phyloP scores from a whole-genome alignment of 2,888 invertebrate species.

The Deroplatys truncata region DNA sequence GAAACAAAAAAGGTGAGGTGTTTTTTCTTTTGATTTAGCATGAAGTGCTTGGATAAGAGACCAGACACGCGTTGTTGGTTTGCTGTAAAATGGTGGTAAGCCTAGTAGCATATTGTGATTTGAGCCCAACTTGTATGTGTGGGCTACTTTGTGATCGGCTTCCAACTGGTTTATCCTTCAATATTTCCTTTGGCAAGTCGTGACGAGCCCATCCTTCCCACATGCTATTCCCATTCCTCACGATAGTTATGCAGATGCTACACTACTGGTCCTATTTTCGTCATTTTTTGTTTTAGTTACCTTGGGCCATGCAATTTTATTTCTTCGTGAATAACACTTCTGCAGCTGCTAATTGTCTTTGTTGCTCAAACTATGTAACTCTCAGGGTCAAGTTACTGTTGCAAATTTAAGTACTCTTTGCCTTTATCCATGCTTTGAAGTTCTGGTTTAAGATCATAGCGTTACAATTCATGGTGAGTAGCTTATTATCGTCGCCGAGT shows the following conservation, averaged over 20 bases:
- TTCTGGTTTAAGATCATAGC: too few species aligned
- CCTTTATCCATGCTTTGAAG: too few species aligned
- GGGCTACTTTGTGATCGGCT: not conserved
- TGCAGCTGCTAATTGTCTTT: not conserved
- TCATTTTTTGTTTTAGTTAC: not conserved
- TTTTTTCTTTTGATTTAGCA: too few species aligned
- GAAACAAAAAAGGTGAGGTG: too few species aligned
- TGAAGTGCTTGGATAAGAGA: too few species aligned
- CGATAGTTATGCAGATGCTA: not conserved
- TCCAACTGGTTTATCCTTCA: not conserved
- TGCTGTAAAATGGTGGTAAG: not conserved
- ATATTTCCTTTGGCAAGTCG: not conserved
- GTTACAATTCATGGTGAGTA: too few species aligned
- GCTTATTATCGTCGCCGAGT: too few species aligned
- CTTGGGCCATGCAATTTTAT: not conserved
- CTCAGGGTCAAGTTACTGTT: too few species aligned
- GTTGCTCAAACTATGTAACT: too few species aligned
- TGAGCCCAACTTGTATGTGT: not conserved
- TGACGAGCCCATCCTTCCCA: not conserved
- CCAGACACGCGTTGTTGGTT: too few species aligned
- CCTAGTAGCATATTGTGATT: not conserved
- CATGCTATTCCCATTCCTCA: not conserved
- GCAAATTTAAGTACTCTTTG: too few species aligned
- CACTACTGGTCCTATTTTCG: not conserved
- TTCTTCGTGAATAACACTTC: not conserved